phyloP scores from a whole-genome alignment of 2,797 vertebrate genomes.

The Pteropus rufus region DNA sequence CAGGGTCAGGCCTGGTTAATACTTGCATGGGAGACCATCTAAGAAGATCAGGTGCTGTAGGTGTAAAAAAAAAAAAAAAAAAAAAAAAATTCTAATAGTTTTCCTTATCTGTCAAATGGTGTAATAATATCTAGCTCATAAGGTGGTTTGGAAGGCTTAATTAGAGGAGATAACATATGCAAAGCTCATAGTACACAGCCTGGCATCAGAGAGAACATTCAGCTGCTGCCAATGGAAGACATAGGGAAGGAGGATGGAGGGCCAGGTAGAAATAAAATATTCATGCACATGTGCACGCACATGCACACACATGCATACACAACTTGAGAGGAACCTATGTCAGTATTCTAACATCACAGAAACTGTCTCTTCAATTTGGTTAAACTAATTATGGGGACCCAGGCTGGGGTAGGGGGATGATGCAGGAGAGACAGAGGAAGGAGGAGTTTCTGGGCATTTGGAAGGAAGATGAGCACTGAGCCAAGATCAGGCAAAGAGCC shows the following conservation, averaged over 20 bases:
- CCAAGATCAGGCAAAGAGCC: neutral
- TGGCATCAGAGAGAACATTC: neutral
- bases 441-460: neutral
- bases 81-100: neutral
- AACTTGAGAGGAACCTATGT: neutral
- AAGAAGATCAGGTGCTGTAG: too few species aligned
- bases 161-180: neutral
- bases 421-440: neutral
- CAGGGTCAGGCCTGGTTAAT: too few species aligned
- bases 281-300: neutral
- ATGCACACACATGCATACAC: neutral
- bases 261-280: neutral
- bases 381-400: neutral
- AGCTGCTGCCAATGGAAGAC: neutral
- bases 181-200: neutral
- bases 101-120: neutral
- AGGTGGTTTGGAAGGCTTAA: neutral
- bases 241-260: neutral
- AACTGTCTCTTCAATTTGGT: neutral
- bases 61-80: too few species aligned
- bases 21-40: too few species aligned
- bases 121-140: neutral
- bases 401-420: neutral
- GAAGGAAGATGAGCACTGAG: neutral
- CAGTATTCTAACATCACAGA: neutral